These are phyloP conservation scores for Vulpes lagopus DNA, from an alignment of 2,113 vertebrate species.

Conservation along the genomic window DNA sequence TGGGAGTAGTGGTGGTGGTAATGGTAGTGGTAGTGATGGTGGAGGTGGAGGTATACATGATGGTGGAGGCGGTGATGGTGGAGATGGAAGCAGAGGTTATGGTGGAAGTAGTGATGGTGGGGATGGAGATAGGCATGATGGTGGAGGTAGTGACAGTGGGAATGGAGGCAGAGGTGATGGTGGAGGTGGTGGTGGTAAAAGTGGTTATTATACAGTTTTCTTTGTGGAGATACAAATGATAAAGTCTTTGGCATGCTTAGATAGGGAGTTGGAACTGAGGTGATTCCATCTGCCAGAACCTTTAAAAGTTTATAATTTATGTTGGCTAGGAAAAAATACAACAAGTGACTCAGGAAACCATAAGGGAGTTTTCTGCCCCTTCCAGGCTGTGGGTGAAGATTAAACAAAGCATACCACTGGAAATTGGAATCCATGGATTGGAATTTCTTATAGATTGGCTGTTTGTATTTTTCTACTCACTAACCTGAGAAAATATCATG, in stretches of 20 bases:
- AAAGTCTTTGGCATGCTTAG: background rate
- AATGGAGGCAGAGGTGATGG: too few species aligned
- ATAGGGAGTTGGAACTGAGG: background rate
- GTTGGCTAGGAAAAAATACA: background rate
- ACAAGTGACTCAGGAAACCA: background rate
- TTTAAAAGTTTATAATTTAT: background rate
- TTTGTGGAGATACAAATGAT: background rate
- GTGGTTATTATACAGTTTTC: background rate
- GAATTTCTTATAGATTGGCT: background rate
- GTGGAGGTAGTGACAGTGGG: fast-evolving
- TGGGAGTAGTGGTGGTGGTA: background rate
- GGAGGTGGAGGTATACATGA: background rate
- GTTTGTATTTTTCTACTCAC: background rate
- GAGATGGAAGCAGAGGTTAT: too few species aligned
- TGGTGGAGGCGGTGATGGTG: fast-evolving
- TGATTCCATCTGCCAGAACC: background rate
- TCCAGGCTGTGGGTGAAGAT: background rate
- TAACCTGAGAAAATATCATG: background rate
- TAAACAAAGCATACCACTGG: background rate
- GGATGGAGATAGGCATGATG: fast-evolving
- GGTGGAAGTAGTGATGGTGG: fast-evolving
- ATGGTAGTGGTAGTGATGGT: background rate
- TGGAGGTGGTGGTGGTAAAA: too few species aligned
- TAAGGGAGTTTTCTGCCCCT: background rate
- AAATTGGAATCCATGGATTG: background rate